These are phyloP conservation scores for Rhynchomys soricoides DNA, from an alignment of 2,113 vertebrate species.

Conservation along the genomic window DNA sequence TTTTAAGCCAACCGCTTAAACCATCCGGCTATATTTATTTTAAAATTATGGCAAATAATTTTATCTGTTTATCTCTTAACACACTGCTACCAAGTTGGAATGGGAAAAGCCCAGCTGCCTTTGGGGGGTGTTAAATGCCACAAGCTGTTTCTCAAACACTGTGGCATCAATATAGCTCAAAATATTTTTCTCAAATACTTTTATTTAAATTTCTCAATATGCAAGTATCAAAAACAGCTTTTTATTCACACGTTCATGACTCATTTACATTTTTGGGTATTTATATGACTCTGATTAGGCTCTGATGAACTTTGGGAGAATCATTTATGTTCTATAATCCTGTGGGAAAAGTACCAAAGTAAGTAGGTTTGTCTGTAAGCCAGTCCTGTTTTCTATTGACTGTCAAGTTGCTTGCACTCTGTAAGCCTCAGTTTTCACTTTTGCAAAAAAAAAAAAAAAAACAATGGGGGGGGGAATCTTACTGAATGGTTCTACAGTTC, in stretches of 20 bases:
- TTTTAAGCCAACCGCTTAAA: slow-evolving; percentile 17
- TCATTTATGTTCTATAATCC: background rate
- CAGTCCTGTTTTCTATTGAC: background rate
- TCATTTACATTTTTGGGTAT: slow-evolving; percentile 58
- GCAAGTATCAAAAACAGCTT: slow-evolving; percentile 48
- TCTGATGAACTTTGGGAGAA: background rate
- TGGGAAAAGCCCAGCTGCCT: slow-evolving; percentile 68
- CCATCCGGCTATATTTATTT: slow-evolving; percentile 50
- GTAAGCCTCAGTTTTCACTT: background rate
- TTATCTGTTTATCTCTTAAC: slow-evolving; percentile 70
- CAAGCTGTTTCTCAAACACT: slow-evolving; percentile 76
- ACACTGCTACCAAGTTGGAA: slow-evolving; percentile 42
- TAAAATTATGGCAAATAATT: slow-evolving; percentile 65
- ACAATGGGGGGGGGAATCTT: background rate
- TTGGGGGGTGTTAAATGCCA: slow-evolving; percentile 66
- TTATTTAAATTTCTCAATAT: slow-evolving; percentile 22
- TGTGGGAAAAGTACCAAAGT: background rate
- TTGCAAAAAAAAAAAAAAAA: background rate
- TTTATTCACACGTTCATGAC: slow-evolving; percentile 11
- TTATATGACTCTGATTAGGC: background rate
- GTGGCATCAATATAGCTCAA: slow-evolving; percentile 74
- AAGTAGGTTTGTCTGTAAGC: background rate
- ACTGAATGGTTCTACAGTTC: background rate
- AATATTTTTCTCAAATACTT: slow-evolving; percentile 78
- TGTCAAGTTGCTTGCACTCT: background rate